Conservation (phyloP, 2,888 invertebrate species). For the Drosophila prolongata region DNA sequence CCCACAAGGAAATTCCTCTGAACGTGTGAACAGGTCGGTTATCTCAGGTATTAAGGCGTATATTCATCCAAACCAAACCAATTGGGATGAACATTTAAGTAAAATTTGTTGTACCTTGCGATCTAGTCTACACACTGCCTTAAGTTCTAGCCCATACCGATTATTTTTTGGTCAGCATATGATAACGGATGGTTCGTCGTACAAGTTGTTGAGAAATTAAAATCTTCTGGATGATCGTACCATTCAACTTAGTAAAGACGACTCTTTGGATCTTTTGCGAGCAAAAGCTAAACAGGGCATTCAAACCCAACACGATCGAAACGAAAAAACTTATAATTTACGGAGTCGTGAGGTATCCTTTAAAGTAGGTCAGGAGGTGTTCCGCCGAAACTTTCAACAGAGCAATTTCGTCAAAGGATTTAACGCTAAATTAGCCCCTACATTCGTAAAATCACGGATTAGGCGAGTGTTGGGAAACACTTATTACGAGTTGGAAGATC, state of each 20-base stretch:
- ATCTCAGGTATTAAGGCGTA: constrained; percentile 5
- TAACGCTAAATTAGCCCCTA: too few species aligned
- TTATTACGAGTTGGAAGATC: too few species aligned
- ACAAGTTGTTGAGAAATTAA: constrained; percentile 4
- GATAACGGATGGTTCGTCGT: constrained; percentile 10
- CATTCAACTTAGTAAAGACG: background rate
- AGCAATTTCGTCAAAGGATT: too few species aligned
- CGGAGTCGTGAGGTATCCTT: too few species aligned
- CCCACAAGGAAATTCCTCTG: constrained; percentile 3
- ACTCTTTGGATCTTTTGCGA: background rate
- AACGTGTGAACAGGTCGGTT: constrained; percentile 6
- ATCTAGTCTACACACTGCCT: background rate
- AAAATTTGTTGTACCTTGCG: constrained; percentile 1
- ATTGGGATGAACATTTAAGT: constrained; percentile 1
- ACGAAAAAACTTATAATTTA: too few species aligned
- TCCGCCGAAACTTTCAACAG: too few species aligned
- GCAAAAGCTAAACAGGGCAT: too few species aligned
- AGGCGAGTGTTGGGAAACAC: too few species aligned
- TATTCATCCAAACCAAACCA: constrained; percentile 1
- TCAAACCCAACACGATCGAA: too few species aligned
- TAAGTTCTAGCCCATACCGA: background rate
- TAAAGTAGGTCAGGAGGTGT: too few species aligned
- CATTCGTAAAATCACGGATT: too few species aligned
- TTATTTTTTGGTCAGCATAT: constrained; percentile 5
- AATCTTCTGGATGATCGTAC: constrained; percentile 7